These are phyloP conservation scores for Narcine bancroftii DNA, from an alignment of 2,113 vertebrate species.

Conservation along the genomic window DNA sequence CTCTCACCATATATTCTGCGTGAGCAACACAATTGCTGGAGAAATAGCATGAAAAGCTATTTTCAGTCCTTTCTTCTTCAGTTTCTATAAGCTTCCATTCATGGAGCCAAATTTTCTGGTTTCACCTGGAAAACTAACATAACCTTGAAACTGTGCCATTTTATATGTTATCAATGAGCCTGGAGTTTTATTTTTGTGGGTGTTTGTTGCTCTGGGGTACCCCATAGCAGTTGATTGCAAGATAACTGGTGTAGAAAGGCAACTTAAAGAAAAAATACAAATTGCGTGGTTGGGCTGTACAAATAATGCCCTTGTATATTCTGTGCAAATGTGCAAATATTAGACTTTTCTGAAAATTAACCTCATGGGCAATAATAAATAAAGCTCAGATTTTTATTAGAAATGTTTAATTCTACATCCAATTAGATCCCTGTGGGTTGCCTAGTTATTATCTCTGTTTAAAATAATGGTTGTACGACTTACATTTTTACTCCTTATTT, in stretches of 20 bases:
- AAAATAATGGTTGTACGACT: neutral
- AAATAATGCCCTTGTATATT: neutral
- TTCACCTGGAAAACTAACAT: neutral
- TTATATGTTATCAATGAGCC: neutral
- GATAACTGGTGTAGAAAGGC: neutral
- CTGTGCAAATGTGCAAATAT: neutral
- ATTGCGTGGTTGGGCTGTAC: neutral
- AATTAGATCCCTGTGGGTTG: neutral
- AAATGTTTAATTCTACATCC: neutral
- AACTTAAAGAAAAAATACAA: neutral
- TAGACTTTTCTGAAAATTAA: neutral
- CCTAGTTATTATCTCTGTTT: neutral
- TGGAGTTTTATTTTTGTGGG: too few relatives aligned
- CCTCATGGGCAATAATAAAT: neutral
- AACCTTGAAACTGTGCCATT: neutral
- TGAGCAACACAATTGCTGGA: neutral
- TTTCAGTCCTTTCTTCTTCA: neutral
- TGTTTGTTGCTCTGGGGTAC: too few relatives aligned
- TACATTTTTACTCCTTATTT: neutral
- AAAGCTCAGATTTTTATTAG: neutral
- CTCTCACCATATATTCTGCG: neutral
- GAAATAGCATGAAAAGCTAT: neutral
- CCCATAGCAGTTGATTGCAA: neutral
- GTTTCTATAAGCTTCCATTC: neutral
- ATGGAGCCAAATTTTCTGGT: neutral